phyloP scores from a whole-genome alignment of 2,113 vertebrate genomes.

The Plectropomus leopardus region DNA sequence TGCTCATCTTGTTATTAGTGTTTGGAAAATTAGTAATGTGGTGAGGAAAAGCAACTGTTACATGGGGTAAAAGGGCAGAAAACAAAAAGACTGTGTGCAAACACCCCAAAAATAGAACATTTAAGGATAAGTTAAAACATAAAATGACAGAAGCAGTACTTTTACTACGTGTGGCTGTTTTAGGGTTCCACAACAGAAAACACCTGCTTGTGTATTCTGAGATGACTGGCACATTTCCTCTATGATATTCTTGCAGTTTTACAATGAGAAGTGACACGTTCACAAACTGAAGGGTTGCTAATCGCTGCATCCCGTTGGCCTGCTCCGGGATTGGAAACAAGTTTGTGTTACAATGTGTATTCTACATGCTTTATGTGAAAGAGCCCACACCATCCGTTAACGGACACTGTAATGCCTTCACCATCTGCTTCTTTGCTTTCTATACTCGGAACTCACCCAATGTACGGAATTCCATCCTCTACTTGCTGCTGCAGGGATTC shows the following conservation, averaged over 20 bases:
- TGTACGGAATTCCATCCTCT: background rate
- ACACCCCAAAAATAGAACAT: background rate
- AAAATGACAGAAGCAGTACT: background rate
- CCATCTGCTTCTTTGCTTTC: constrained; percentile 3
- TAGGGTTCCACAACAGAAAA: background rate
- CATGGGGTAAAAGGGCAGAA: too few relatives aligned
- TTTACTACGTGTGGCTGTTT: background rate
- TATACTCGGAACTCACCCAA: background rate
- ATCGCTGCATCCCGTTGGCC: constrained; percentile 13
- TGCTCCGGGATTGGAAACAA: background rate
- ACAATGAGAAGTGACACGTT: constrained; percentile 21
- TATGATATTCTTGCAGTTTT: constrained; percentile 21
- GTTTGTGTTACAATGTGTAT: background rate
- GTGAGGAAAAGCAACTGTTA: too few relatives aligned
- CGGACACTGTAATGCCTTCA: background rate
- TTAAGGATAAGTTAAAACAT: background rate
- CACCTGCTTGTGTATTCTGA: background rate
- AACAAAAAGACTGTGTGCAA: too few relatives aligned
- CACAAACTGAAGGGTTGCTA: constrained; percentile 2
- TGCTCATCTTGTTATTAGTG: too few relatives aligned
- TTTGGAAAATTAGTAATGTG: too few relatives aligned
- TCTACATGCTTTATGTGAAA: background rate
- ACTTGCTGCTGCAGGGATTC: background rate
- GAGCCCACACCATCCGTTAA: constrained; percentile 17
- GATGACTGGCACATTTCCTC: background rate